Percentiles rank a stretch among this genome's conserved stretches.
Conservation (phyloP, 2,888 invertebrate species). For the Sesia bembeciformis region DNA sequence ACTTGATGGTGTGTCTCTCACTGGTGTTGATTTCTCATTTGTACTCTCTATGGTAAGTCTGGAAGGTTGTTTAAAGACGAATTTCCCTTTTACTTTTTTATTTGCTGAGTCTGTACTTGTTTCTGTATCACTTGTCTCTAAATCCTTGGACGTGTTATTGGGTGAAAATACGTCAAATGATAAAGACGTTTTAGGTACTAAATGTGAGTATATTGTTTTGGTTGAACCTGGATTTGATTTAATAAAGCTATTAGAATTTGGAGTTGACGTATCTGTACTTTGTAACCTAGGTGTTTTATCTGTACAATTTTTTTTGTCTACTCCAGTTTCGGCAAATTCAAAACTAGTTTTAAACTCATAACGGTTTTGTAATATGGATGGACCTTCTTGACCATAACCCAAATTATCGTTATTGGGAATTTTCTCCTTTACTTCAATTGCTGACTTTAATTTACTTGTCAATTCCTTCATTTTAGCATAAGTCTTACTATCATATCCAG, state of each 20-base stretch:
- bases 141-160: slow-evolving; percentile 20
- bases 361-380: slow-evolving; percentile 10
- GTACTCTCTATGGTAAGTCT: slow-evolving; percentile 27
- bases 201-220: slow-evolving; percentile 38
- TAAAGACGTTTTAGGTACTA: slow-evolving; percentile 32
- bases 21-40: slow-evolving; percentile 22
- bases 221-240: slow-evolving; percentile 22
- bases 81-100: slow-evolving; percentile 50
- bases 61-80: slow-evolving; percentile 60
- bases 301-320: slow-evolving; percentile 2
- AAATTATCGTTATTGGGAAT: neutral
- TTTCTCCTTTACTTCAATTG: slow-evolving; percentile 11
- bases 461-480: slow-evolving; percentile 74
- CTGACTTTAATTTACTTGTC: slow-evolving; percentile 71
- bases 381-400: slow-evolving; percentile 12
- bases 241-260: slow-evolving; percentile 21
- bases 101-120: slow-evolving; percentile 18
- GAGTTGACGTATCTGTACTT: slow-evolving; percentile 33
- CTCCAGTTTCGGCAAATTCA: slow-evolving; percentile 6
- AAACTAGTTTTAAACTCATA: slow-evolving; percentile 21
- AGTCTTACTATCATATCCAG: slow-evolving; percentile 72
- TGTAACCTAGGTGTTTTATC: slow-evolving; percentile 1
- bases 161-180: slow-evolving; percentile 41
- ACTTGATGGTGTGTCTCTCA: slow-evolving; percentile 38
- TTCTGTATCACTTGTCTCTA: slow-evolving; percentile 26